Evolutionary conservation across 92 coral and sea anemone species (phyloP).

Genomic region (Diadumene lineata): DNA sequence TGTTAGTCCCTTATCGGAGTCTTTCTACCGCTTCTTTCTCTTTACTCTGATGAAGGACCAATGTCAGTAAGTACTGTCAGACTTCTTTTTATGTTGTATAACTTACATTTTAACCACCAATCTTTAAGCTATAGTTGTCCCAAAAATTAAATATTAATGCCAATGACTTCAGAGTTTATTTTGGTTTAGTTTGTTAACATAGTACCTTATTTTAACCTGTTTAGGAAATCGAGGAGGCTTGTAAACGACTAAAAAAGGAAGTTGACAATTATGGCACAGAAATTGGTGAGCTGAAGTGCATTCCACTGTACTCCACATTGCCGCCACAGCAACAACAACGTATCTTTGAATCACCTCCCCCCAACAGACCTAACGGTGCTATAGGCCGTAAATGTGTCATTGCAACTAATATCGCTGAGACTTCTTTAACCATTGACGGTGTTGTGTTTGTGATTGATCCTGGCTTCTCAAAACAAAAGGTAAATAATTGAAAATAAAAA

Average conservation of each 20-base stretch:
- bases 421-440: conserved; percentile 96
- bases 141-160: no score
- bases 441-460: conserved; percentile 99
- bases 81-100: no score
- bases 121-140: no score
- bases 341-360: conserved; percentile 92
- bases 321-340: conserved; percentile 96
- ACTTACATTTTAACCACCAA: no score
- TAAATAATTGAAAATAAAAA: conserved; percentile 20
- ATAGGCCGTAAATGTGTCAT: conserved; percentile 96
- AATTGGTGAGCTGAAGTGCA: conserved; percentile 90
- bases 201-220: no score
- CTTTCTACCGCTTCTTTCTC: no score
- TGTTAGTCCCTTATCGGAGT: no score
- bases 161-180: no score
- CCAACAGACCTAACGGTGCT: conserved; percentile 91
- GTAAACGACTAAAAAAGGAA: conserved; percentile 91
- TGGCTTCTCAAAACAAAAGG: conserved; percentile 98
- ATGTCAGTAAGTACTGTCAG: no score
- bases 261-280: conserved; percentile 89
- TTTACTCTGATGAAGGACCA: no score
- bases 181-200: no score
- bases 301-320: conserved; percentile 90
- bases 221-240: conserved; percentile 98
- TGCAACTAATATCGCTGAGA: conserved; percentile 97